A percentile compares a stretch with the other conserved stretches of the same genome.
phyloP scores from a whole-genome alignment of 1,140 invertebrate genomes.

The Anoplolepis gracilipes region DNA sequence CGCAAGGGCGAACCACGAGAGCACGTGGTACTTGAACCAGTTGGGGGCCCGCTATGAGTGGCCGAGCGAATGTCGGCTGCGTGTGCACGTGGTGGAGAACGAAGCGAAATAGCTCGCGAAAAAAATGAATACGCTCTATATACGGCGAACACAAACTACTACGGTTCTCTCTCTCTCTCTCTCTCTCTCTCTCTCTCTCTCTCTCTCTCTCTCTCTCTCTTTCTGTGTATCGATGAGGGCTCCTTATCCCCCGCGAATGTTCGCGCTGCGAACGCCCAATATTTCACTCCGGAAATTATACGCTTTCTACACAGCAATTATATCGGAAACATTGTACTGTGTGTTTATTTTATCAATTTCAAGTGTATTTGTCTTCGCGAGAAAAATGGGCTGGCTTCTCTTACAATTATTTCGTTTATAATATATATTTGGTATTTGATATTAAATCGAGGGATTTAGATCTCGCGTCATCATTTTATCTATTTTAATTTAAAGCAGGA shows the following conservation, averaged over 20 bases:
- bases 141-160: background rate
- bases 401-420: background rate
- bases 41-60: constrained; percentile 82
- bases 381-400: background rate
- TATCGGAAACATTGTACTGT: background rate
- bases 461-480: background rate
- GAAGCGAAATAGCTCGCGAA: constrained; percentile 47
- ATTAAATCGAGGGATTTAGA: too few relatives aligned
- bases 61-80: constrained; percentile 72
- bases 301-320: background rate
- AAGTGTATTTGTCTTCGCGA: background rate
- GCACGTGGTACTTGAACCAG: constrained; percentile 84
- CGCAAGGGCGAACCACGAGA: constrained; percentile 82
- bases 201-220: too few relatives aligned
- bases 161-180: background rate
- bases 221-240: background rate
- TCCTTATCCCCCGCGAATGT: background rate
- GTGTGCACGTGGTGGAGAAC: constrained; percentile 65
- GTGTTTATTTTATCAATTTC: background rate
- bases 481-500: background rate
- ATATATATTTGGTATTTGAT: background rate
- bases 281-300: background rate
- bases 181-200: too few relatives aligned
- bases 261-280: background rate
- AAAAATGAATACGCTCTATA: constrained; percentile 43